Evolutionary conservation across 2,888 invertebrate species (phyloP).

Genomic region (Romanomermis culicivorax): DNA sequence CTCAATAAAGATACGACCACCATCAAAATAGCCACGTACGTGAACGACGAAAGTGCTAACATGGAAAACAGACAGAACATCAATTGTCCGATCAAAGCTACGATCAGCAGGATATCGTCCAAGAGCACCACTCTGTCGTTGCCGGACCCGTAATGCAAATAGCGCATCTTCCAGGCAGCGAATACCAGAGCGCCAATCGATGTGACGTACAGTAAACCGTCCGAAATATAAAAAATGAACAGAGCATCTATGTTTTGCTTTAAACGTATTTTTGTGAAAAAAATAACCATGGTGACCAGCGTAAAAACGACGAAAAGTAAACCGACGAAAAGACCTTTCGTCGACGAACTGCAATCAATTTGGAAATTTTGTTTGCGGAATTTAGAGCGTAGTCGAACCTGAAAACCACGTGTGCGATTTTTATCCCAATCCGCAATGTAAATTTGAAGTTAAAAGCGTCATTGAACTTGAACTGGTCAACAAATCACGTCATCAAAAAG

Average conservation of each 20-base stretch:
- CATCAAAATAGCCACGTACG: background rate
- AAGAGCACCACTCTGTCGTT: background rate
- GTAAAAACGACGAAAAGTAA: constrained; percentile 66
- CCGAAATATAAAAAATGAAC: constrained; percentile 4
- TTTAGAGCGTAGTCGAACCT: background rate
- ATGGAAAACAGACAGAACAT: constrained; percentile 7
- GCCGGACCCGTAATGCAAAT: background rate
- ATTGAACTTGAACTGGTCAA: too few species aligned
- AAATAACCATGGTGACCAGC: constrained; percentile 72
- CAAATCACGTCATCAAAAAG: too few species aligned
- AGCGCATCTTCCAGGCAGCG: background rate
- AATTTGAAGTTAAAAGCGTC: too few species aligned
- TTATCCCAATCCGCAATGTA: too few species aligned
- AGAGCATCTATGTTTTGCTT: constrained; percentile 38
- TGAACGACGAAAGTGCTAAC: background rate
- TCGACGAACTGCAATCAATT: constrained; percentile 12
- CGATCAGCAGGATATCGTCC: constrained; percentile 9
- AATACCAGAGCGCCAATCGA: background rate
- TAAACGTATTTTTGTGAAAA: constrained; percentile 75
- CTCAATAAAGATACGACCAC: background rate
- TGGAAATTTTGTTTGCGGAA: constrained; percentile 7
- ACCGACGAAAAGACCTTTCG: constrained; percentile 62
- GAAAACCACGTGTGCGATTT: too few species aligned
- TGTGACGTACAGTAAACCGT: background rate
- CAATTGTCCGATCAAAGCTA: constrained; percentile 7